A percentile compares a stretch with the other conserved stretches of the same genome.
These are phyloP conservation scores for Rhineura floridana DNA, from an alignment of 2,113 vertebrate species.

Conservation along the genomic window DNA sequence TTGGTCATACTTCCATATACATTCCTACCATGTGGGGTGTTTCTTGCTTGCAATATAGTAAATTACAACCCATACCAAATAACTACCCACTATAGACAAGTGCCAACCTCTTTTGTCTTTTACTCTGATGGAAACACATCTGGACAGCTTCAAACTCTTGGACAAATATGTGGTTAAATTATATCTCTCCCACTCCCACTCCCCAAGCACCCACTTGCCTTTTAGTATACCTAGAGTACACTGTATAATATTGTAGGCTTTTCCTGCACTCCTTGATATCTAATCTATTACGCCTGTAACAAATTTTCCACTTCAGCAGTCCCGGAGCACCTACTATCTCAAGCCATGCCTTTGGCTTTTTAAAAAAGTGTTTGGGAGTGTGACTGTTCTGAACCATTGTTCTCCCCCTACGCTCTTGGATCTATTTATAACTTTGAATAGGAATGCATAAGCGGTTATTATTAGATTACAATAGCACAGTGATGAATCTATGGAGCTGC, in stretches of 20 bases:
- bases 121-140: too few species aligned
- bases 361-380: not conserved
- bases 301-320: slow-evolving; percentile 1
- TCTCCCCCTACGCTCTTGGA: not conserved
- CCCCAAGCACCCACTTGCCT: not conserved
- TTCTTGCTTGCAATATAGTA: too few species aligned
- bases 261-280: not conserved
- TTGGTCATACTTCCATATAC: too few species aligned
- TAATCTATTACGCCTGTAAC: not conserved
- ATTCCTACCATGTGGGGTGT: too few species aligned
- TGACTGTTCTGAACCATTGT: not conserved
- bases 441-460: not conserved
- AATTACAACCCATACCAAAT: too few species aligned
- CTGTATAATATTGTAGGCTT: not conserved
- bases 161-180: not conserved
- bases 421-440: not conserved
- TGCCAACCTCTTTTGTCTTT: too few species aligned
- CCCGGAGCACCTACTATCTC: slow-evolving; percentile 15
- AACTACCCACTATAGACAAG: too few species aligned
- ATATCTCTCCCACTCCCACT: not conserved
- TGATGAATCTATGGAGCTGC: slow-evolving; percentile 22
- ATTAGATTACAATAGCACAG: slow-evolving; percentile 9
- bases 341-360: not conserved
- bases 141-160: too few species aligned
- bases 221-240: not conserved